phyloP scores from a whole-genome alignment of 2,797 vertebrate species.

The Oophaga sylvatica region DNA sequence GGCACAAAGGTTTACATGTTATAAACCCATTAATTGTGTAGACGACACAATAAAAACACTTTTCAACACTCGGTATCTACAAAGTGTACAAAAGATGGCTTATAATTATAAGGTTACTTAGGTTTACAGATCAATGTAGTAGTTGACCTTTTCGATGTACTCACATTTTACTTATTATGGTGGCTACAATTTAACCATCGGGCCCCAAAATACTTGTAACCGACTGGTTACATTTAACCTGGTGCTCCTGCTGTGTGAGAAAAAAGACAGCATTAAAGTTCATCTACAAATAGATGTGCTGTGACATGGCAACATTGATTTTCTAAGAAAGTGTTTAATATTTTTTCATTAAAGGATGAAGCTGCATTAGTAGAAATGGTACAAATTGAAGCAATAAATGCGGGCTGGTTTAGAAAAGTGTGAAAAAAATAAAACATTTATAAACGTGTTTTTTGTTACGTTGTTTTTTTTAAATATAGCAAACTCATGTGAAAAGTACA shows the following conservation, averaged over 20 bases:
- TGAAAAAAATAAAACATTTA: background rate
- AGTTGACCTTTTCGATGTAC: conserved; percentile 79
- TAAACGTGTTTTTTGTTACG: background rate
- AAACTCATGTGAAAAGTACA: background rate
- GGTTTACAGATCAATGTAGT: conserved; percentile 80
- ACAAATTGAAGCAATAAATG: conserved; percentile 13
- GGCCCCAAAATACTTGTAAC: conserved; percentile 76
- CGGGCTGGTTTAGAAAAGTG: background rate
- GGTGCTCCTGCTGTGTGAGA: conserved; percentile 74
- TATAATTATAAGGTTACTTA: conserved; percentile 75
- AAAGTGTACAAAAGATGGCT: conserved; percentile 75
- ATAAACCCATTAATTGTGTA: conserved; percentile 81
- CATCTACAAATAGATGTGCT: conserved; percentile 77
- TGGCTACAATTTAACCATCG: conserved; percentile 79
- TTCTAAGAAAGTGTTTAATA: conserved; percentile 67
- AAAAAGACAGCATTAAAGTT: conserved; percentile 76
- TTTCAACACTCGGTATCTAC: conserved; percentile 77
- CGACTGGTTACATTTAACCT: conserved; percentile 73
- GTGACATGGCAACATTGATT: conserved; percentile 73
- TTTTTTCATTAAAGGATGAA: conserved; percentile 58
- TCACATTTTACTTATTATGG: conserved; percentile 73
- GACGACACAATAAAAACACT: conserved; percentile 76
- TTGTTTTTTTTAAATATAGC: background rate
- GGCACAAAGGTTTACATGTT: conserved; percentile 76
- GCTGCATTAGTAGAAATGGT: conserved; percentile 38